Evolutionary conservation across 2,888 invertebrate genomes (phyloP).

Genomic region (Ophion slaviceki): DNA sequence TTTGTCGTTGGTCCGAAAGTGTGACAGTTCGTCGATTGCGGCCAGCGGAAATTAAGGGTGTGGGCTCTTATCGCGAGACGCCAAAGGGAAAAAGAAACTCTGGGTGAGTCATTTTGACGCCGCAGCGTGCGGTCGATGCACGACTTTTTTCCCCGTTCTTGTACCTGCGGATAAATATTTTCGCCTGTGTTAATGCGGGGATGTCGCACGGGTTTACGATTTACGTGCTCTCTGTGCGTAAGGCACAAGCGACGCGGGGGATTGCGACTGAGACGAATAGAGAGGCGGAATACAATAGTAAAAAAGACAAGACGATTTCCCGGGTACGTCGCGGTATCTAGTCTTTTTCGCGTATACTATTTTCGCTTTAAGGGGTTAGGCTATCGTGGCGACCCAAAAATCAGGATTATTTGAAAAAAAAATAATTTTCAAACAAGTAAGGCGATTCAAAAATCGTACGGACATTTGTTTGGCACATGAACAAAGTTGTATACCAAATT

Average conservation of each 20-base stretch:
- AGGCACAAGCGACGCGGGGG: slow-evolving; percentile 17
- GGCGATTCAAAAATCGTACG: too few relatives aligned
- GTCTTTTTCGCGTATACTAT: slow-evolving; percentile 48
- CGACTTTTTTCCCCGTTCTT: slow-evolving; percentile 1
- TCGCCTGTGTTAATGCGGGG: slow-evolving; percentile 20
- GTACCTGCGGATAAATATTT: slow-evolving; percentile 31
- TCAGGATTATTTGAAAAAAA: too few relatives aligned
- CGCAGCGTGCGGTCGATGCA: neutral
- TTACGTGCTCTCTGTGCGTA: slow-evolving; percentile 2
- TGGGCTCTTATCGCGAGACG: slow-evolving; percentile 73
- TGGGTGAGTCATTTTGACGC: slow-evolving; percentile 72
- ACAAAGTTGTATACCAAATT: too few relatives aligned
- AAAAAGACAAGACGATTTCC: slow-evolving; percentile 44
- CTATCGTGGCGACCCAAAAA: too few relatives aligned
- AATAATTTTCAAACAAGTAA: too few relatives aligned
- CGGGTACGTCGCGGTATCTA: slow-evolving; percentile 44
- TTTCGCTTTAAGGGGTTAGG: neutral
- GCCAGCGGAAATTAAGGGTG: slow-evolving; percentile 72
- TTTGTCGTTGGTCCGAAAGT: slow-evolving; percentile 43
- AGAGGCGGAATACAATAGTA: slow-evolving; percentile 24
- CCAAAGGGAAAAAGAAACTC: slow-evolving; percentile 70
- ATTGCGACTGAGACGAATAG: slow-evolving; percentile 12
- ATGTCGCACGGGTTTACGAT: neutral
- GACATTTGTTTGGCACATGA: too few relatives aligned
- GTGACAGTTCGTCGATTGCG: slow-evolving; percentile 72